Conservation (phyloP, 2,113 vertebrate genomes). For the Tupaia tana region DNA sequence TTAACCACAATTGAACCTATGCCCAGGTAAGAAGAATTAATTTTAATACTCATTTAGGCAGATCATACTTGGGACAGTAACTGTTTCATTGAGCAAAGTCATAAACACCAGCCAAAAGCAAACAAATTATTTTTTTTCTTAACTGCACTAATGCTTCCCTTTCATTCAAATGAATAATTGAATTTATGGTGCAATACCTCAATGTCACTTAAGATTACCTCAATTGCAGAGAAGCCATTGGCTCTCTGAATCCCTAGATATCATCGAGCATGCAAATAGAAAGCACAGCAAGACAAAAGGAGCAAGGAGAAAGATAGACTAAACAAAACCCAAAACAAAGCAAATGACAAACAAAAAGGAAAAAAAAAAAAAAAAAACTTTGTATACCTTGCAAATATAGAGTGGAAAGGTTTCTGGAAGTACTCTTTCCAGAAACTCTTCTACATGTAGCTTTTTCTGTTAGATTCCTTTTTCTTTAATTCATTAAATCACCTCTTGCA, state of each 20-base stretch:
- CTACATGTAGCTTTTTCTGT: background rate
- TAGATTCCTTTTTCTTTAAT: background rate
- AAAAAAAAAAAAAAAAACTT: background rate
- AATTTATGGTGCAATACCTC: background rate
- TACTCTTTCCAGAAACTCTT: background rate
- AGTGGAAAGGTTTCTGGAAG: background rate
- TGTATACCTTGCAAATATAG: background rate
- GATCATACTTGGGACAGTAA: background rate
- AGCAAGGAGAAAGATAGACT: background rate
- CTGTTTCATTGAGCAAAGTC: background rate
- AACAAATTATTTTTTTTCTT: slow-evolving; percentile 4
- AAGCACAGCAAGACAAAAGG: background rate
- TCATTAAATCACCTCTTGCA: background rate
- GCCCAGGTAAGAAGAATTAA: background rate
- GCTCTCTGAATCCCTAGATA: background rate
- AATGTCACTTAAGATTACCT: background rate
- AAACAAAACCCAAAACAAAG: background rate
- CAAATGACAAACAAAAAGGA: background rate
- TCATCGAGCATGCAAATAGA: background rate
- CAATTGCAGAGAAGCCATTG: background rate
- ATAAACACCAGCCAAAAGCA: background rate
- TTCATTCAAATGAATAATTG: background rate
- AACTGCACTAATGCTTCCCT: background rate
- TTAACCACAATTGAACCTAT: background rate
- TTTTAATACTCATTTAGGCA: background rate